Evolutionary conservation across 2,113 vertebrate genomes (phyloP), one percentile per base, ranked within the genome.

Genomic region (Bostrychus sinensis): DNA sequence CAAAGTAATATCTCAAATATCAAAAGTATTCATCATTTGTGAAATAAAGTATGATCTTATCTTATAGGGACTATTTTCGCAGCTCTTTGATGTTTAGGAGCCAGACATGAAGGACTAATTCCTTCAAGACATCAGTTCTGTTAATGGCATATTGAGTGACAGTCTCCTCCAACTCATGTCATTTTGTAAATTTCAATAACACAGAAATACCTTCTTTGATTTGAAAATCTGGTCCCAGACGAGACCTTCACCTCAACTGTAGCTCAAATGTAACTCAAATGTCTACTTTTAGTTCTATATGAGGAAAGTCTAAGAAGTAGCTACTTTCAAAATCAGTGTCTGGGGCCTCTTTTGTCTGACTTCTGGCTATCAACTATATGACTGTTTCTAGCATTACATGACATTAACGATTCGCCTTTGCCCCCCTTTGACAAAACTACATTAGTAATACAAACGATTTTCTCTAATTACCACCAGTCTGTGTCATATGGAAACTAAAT

Each of bases 401-500:
- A 38, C 38, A 32, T 45, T 9, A 51, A 57, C 53, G 23, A 53
- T 22, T 80, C 8, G 20, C 28, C 56, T 43, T 19, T 43, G n/a
- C 20, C 60, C 7, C 51, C 22, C 43, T 30, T 53, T 51, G 42
- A 66, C 11, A 7, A 69, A 70, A n/a, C n/a, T n/a, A n/a, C n/a
- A n/a, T n/a, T n/a, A 66, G 41, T 68, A 76, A 51, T 61, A 25
- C n/a, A 34, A 14, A 39, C 55, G 53, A 56, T 10, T 57, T 38
- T 63, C 19, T 57, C 73, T 64, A 64, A 68, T 50, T 65, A 16
- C 22, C 50, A 76, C 58, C 58, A 41, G 59, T 65, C 30, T 45
- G 19, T 65, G 66, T 34, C 38, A 65, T 68, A 39, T 42, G 30
- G 37, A 64, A 55, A 12, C 46, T 58, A 46, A 66, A 56, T 51